Percentiles rank a stretch among this genome's conserved stretches.
Evolutionary conservation across 2,113 vertebrate species (phyloP).

Genomic region (Pseudopodoces humilis): DNA sequence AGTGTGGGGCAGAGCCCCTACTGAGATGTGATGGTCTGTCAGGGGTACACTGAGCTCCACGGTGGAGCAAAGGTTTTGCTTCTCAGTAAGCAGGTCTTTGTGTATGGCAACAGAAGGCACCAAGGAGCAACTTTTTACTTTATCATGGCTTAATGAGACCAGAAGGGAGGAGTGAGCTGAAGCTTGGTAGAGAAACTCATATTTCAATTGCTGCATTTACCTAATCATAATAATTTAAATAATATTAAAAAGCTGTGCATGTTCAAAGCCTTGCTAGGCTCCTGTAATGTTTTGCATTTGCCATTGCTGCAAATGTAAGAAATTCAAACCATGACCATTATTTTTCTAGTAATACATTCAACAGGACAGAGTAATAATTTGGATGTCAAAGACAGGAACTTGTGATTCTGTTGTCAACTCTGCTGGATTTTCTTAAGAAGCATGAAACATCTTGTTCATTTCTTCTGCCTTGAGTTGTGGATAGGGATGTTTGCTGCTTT

Average conservation of each 20-base stretch:
- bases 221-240: not conserved
- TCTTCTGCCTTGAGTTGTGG: not conserved
- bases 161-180: not conserved
- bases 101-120: not conserved
- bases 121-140: not conserved
- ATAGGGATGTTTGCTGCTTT: not conserved
- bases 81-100: not conserved
- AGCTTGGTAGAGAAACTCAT: not conserved
- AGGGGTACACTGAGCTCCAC: not conserved
- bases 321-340: not conserved
- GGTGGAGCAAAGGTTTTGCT: not conserved
- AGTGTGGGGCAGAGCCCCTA: accelerated
- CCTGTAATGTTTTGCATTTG: not conserved
- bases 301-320: not conserved
- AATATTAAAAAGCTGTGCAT: not conserved
- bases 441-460: too few relatives aligned
- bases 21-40: not conserved
- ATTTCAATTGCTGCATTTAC: not conserved
- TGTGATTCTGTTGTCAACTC: not conserved
- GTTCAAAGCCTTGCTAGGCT: not conserved
- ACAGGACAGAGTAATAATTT: not conserved
- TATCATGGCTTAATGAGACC: not conserved
- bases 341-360: not conserved
- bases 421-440: not conserved
- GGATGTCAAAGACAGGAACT: not conserved